A percentile compares a stretch with the other conserved stretches of the same genome.
Evolutionary conservation across 2,888 invertebrate genomes (phyloP).

Genomic region (Monoplex corrugatus): DNA sequence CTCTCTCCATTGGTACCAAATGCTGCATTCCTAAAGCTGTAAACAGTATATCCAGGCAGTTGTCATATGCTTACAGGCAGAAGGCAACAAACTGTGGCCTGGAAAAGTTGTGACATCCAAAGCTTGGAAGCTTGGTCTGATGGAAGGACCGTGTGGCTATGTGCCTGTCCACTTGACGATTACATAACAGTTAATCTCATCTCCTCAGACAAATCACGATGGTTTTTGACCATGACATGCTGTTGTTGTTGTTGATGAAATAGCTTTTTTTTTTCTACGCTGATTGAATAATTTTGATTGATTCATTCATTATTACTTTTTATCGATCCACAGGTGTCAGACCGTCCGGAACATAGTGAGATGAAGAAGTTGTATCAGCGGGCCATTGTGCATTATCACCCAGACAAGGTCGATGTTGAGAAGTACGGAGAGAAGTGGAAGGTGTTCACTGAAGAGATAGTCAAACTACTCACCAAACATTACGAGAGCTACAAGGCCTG

Average conservation of each 20-base stretch:
- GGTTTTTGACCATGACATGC: too few relatives aligned
- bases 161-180: too few relatives aligned
- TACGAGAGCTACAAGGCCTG: background rate
- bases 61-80: too few relatives aligned
- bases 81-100: too few relatives aligned
- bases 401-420: slow-evolving; percentile 63
- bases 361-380: slow-evolving; percentile 62
- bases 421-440: slow-evolving; percentile 63
- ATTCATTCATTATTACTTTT: background rate
- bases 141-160: too few relatives aligned
- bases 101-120: too few relatives aligned
- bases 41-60: too few relatives aligned
- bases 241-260: background rate
- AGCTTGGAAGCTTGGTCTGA: too few relatives aligned
- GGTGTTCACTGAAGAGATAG: slow-evolving; percentile 68
- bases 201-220: too few relatives aligned
- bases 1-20: background rate
- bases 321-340: background rate
- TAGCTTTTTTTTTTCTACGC: background rate
- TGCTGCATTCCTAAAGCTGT: too few relatives aligned
- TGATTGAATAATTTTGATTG: background rate
- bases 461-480: slow-evolving; percentile 55
- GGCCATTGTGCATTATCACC: slow-evolving; percentile 69
- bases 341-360: background rate
- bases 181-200: too few relatives aligned